phyloP scores from a whole-genome alignment of 2,113 vertebrate genomes.

The Cheirogaleus medius region DNA sequence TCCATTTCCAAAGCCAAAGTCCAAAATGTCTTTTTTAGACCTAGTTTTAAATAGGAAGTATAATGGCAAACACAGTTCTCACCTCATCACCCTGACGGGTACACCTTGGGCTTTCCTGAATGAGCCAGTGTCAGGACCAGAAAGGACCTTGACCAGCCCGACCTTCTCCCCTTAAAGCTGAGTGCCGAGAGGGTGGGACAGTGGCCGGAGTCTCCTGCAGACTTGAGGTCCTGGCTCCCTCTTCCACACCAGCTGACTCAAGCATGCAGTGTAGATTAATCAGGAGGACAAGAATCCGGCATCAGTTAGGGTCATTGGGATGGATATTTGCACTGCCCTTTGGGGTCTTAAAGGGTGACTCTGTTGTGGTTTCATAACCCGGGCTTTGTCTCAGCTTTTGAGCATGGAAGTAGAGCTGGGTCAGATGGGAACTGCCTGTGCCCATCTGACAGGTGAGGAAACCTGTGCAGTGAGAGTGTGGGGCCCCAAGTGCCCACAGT shows the following conservation, averaged over 20 bases:
- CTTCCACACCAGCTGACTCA: too few relatives aligned
- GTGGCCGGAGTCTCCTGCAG: neutral
- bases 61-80: neutral
- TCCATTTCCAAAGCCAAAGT: neutral
- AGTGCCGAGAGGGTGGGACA: neutral
- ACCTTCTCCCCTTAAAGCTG: neutral
- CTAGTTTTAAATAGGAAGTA: neutral
- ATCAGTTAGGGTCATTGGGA: neutral
- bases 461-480: neutral
- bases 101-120: neutral
- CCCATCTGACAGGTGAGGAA: neutral
- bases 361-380: neutral
- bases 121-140: neutral
- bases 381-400: neutral
- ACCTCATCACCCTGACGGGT: neutral
- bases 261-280: neutral
- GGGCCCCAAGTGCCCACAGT: fast-evolving
- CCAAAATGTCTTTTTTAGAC: neutral
- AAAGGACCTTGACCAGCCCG: neutral
- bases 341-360: neutral
- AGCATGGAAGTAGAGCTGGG: neutral
- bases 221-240: neutral
- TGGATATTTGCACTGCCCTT: neutral
- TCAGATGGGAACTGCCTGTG: neutral
- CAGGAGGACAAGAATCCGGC: neutral